phyloP scores from a whole-genome alignment of 37 sponge, comb jelly and placozoan species.

The Mnemiopsis leidyi region DNA sequence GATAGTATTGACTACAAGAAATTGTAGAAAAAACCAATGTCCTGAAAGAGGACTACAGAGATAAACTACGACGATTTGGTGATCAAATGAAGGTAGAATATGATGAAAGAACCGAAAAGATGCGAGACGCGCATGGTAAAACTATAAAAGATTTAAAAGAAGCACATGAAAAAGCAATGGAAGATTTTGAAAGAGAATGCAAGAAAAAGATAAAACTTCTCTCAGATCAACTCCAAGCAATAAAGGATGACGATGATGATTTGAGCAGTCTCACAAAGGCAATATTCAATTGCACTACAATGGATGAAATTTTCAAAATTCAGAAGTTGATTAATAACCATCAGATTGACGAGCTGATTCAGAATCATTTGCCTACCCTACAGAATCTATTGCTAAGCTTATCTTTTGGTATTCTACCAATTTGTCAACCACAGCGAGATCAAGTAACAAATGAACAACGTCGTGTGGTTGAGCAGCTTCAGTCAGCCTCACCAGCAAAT shows the following conservation, averaged over 20 bases:
- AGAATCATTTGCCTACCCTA: neutral
- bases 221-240: neutral
- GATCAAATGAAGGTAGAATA: neutral
- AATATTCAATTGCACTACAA: constrained; percentile 2
- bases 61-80: neutral
- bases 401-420: constrained; percentile 18
- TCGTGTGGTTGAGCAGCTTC: neutral
- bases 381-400: constrained; percentile 9
- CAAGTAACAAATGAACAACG: neutral
- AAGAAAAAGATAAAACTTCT: neutral
- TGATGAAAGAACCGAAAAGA: neutral
- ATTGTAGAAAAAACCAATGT: neutral
- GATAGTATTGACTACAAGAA: neutral
- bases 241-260: neutral
- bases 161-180: neutral
- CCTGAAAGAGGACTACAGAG: neutral
- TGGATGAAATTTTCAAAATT: constrained; percentile 38
- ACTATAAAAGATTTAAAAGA: neutral
- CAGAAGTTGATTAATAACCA: neutral
- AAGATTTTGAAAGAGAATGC: neutral
- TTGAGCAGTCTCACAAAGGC: neutral
- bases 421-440: constrained; percentile 36
- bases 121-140: neutral
- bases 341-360: neutral
- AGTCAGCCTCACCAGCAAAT: neutral